These are phyloP conservation scores for Phlogophora meticulosa DNA, from an alignment of 2,888 invertebrate genomes.

Conservation along the genomic window DNA sequence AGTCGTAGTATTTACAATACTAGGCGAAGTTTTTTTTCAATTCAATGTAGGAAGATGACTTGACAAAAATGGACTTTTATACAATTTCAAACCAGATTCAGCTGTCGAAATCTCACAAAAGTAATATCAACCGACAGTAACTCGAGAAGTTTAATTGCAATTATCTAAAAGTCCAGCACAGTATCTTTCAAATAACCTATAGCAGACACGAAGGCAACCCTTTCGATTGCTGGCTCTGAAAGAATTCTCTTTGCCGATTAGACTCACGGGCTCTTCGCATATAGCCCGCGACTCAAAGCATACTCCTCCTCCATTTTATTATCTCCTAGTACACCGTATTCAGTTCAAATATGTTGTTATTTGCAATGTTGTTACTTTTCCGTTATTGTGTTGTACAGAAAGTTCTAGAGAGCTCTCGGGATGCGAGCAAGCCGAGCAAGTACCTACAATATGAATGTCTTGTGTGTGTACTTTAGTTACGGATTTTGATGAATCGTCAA, in stretches of 20 bases:
- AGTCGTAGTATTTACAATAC: too few relatives aligned
- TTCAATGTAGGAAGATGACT: too few relatives aligned
- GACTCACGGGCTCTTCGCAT: conserved; percentile 45
- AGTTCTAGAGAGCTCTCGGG: conserved; percentile 46
- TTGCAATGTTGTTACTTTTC: conserved; percentile 56
- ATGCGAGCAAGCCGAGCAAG: conserved; percentile 37
- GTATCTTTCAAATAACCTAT: conserved; percentile 21
- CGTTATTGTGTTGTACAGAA: conserved; percentile 50
- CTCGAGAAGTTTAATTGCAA: conserved; percentile 2
- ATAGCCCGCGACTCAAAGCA: conserved; percentile 59
- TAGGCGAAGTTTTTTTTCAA: too few relatives aligned
- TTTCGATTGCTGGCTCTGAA: conserved; percentile 45
- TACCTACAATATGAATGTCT: conserved; percentile 50
- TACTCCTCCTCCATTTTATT: conserved; percentile 54
- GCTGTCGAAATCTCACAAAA: too few relatives aligned
- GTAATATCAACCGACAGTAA: background rate
- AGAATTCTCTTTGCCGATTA: conserved; percentile 57
- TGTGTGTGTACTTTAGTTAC: conserved; percentile 28
- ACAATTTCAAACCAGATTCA: too few relatives aligned
- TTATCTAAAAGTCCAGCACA: conserved; percentile 27
- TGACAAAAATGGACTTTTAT: too few relatives aligned
- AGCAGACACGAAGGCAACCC: conserved; percentile 26
- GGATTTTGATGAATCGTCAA: conserved; percentile 37
- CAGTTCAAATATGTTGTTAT: conserved; percentile 61
- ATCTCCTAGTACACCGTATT: conserved; percentile 56